phyloP scores from a whole-genome alignment of 35 echinoderm and acorn worm genomes.

The Heliocidaris tuberculata region DNA sequence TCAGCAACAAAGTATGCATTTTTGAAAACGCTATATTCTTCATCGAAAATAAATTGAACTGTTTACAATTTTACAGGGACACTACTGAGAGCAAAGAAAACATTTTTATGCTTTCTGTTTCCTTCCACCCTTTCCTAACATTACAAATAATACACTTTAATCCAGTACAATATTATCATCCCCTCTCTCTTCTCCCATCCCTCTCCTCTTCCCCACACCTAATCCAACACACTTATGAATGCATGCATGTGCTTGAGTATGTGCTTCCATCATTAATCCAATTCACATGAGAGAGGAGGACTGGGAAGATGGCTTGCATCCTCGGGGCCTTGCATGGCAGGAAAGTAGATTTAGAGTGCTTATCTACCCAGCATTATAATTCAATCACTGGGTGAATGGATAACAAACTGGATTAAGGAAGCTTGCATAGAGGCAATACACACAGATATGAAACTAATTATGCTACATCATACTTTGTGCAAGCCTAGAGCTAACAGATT shows the following conservation, averaged over 20 bases:
- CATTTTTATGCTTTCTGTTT: not conserved
- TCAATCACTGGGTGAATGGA: not conserved
- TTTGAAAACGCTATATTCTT: not conserved
- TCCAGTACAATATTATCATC: not conserved
- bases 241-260: not conserved
- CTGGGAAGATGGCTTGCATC: not conserved
- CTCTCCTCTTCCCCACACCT: not conserved
- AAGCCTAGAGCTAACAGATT: no score
- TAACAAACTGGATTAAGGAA: not conserved
- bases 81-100: not conserved
- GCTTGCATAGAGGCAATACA: not conserved
- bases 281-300: not conserved
- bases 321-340: not conserved
- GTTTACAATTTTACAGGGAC: not conserved
- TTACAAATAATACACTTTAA: not conserved
- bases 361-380: not conserved
- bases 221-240: not conserved
- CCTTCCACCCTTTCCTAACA: not conserved
- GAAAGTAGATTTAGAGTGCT: not conserved
- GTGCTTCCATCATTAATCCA: not conserved
- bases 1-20: not conserved
- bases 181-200: not conserved
- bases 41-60: not conserved
- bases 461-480: not conserved
- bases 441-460: conserved; percentile 1